phyloP scores from a whole-genome alignment of 2,113 vertebrate species.

The Aythya baeri region DNA sequence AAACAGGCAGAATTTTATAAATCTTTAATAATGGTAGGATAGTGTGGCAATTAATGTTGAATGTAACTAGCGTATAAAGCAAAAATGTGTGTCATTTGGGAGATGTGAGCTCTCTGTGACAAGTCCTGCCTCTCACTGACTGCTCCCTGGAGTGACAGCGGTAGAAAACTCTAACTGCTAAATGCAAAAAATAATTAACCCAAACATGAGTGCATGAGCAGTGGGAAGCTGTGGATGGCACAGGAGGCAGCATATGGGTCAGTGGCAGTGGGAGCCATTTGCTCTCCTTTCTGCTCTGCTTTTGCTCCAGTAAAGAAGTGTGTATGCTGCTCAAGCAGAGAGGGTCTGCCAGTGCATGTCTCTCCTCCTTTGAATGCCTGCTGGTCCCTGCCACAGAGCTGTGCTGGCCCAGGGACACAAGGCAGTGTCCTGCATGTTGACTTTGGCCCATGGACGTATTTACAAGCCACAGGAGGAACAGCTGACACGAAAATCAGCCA shows the following conservation, averaged over 20 bases:
- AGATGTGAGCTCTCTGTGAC: too few relatives aligned
- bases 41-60: fast-evolving
- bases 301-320: neutral
- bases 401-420: neutral
- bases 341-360: neutral
- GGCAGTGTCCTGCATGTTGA: neutral
- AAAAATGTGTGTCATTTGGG: neutral
- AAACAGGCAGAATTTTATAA: neutral
- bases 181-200: too few relatives aligned
- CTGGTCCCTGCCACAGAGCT: neutral
- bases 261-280: neutral
- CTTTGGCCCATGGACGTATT: neutral
- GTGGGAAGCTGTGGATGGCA: too few relatives aligned
- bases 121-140: too few relatives aligned
- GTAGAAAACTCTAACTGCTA: too few relatives aligned
- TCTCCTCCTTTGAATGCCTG: neutral
- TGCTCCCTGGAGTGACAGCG: too few relatives aligned
- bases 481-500: neutral
- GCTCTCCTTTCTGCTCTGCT: neutral
- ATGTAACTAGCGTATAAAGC: neutral
- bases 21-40: neutral
- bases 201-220: too few relatives aligned
- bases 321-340: neutral
- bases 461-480: neutral
- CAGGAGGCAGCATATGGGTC: too few relatives aligned